These are phyloP conservation scores for Branchellion lobata DNA, from an alignment of 2,888 invertebrate species.

Conservation along the genomic window DNA sequence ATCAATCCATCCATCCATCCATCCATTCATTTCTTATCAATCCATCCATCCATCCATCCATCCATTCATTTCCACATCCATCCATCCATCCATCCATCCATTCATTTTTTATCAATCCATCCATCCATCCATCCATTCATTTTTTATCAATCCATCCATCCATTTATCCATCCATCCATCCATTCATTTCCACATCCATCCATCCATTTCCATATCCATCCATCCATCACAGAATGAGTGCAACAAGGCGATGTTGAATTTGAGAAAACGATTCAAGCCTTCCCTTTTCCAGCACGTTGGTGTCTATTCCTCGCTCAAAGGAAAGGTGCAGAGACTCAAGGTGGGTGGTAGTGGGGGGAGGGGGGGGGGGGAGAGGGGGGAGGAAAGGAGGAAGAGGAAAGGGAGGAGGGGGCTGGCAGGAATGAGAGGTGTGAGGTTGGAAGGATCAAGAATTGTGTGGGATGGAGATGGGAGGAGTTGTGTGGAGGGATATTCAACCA, in stretches of 20 bases:
- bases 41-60: too few species aligned
- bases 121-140: too few species aligned
- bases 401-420: neutral
- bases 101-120: too few species aligned
- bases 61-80: too few species aligned
- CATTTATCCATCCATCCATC: too few species aligned
- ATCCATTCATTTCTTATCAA: too few species aligned
- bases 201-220: too few species aligned
- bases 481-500: neutral
- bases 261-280: conserved; percentile 71
- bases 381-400: neutral
- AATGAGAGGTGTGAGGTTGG: neutral
- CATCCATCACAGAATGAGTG: conserved; percentile 75
- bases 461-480: neutral
- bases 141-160: too few species aligned
- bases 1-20: too few species aligned
- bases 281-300: conserved; percentile 94
- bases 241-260: conserved; percentile 60
- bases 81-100: too few species aligned
- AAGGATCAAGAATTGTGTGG: neutral
- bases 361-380: too few species aligned
- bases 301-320: conserved; percentile 86
- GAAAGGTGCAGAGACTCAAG: conserved; percentile 92
- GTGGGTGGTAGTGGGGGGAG: conserved; percentile 58
- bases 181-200: too few species aligned